These are phyloP conservation scores for Chironex yamaguchii DNA, from an alignment of 30 jellyfish, hydroid and myxozoan species.

Conservation along the genomic window DNA sequence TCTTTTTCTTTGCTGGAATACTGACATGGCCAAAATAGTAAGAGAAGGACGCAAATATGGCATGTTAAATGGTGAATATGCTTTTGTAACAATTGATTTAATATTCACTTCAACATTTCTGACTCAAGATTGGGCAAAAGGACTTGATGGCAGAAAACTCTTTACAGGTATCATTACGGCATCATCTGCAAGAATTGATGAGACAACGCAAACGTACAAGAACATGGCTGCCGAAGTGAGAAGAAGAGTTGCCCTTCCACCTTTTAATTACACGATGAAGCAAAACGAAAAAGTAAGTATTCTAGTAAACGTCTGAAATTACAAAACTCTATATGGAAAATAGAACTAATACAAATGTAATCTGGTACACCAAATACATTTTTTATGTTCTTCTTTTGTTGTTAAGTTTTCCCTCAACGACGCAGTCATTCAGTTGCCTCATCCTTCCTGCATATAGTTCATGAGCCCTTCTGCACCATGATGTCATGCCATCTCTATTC, in stretches of 20 bases:
- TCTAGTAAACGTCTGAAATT: too few relatives aligned
- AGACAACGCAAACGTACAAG: slow-evolving; percentile 11
- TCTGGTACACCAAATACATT: too few relatives aligned
- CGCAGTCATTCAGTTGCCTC: too few relatives aligned
- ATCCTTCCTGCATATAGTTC: too few relatives aligned
- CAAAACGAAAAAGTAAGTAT: not conserved
- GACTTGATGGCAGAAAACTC: slow-evolving; percentile 16
- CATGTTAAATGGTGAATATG: slow-evolving; percentile 74
- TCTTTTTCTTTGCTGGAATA: slow-evolving; percentile 65
- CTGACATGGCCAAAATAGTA: slow-evolving; percentile 46
- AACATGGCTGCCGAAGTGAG: slow-evolving; percentile 50
- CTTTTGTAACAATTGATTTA: slow-evolving; percentile 78
- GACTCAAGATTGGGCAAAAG: slow-evolving; percentile 19
- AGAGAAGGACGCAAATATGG: slow-evolving; percentile 78
- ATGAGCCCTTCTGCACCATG: too few relatives aligned
- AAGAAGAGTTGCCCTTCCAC: slow-evolving; percentile 78
- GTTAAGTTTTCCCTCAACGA: too few relatives aligned
- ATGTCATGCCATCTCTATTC: too few relatives aligned
- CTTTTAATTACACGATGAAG: slow-evolving; percentile 26
- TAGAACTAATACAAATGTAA: too few relatives aligned
- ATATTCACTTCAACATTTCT: slow-evolving; percentile 56
- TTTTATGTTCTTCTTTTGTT: too few relatives aligned
- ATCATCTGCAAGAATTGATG: slow-evolving; percentile 31
- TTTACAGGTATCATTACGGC: slow-evolving; percentile 59
- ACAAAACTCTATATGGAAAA: too few relatives aligned